These are phyloP conservation scores for Menidia menidia DNA, from an alignment of 2,797 vertebrate species.

Conservation along the genomic window DNA sequence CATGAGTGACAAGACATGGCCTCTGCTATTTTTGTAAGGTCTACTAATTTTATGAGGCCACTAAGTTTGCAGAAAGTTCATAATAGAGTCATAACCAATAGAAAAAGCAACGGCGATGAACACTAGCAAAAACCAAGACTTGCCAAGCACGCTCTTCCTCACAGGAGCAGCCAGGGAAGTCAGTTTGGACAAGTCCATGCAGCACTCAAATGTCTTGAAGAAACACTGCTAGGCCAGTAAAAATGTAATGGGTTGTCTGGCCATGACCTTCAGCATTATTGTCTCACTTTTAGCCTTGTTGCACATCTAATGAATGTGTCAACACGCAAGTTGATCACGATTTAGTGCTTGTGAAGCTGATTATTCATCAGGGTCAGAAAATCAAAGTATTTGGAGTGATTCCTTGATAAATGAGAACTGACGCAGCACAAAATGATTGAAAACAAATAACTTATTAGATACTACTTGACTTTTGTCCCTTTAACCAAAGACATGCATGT, in stretches of 20 bases:
- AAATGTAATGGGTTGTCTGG: not conserved
- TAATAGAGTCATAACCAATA: not conserved
- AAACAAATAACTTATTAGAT: no score
- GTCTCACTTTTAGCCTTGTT: no score
- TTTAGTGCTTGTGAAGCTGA: not conserved
- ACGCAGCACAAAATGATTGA: no score
- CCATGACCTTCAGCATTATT: not conserved
- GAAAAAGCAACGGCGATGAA: not conserved
- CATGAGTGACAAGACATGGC: constrained; percentile 19
- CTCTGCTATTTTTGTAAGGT: constrained; percentile 5
- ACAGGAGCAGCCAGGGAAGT: not conserved
- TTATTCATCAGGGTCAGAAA: not conserved
- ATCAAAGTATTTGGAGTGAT: not conserved
- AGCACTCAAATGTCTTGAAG: not conserved
- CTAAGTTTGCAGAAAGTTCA: not conserved
- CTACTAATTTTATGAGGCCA: not conserved
- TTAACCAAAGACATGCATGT: no score
- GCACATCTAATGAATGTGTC: no score
- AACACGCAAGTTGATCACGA: no score
- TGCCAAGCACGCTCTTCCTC: no score
- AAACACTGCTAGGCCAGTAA: not conserved
- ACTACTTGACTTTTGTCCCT: no score
- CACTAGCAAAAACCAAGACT: not conserved
- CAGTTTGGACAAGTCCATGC: not conserved
- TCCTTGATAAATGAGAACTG: not conserved